Evolutionary conservation across 92 coral and sea anemone genomes (phyloP), one percentile per base, ranked within the genome.

Genomic region (Desmophyllum pertusum): DNA sequence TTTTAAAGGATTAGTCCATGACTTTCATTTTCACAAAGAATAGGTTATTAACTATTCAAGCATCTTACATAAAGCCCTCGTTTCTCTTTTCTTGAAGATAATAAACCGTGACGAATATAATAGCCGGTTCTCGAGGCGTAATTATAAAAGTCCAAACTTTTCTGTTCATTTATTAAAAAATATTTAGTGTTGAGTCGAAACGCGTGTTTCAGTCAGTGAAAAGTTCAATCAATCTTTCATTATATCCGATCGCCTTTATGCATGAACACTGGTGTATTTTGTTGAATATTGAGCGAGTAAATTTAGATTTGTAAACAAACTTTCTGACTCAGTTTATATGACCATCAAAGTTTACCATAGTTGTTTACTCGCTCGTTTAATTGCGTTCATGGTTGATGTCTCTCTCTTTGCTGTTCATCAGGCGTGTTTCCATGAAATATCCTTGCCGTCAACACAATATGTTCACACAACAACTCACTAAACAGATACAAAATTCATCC

Each of bases 281-380:
- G 11, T 11, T 67, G 73, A 67, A 67, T 38, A 38, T 67, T 67
- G 45, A 36, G 33, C 37, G 4, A 62, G 70, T 77, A 37, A 77
- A 77, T 57, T 59, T 38, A 51, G 70, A 61, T 78, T 78, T 78
- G 82, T 40, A 59, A 79, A 45, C 84, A 42, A 45, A 45, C 42
- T 63, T 33, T 15, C 51, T 50, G 65, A 40, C 30, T 52, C n/a
- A n/a, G n/a, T n/a, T n/a, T n/a, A n/a, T n/a, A n/a, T n/a, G n/a
- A 19, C 30, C 5, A 52, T 39, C 70, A 77, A 61, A n/a, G 52
- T 57, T 42, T 39, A 27, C 55, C 81, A 41, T 77, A 15, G 40
- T 77, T 77, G 70, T 77, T 77, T 77, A 40, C 81, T 37, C 81
- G 70, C 19, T 45, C 52, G 70, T 27, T 77, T 38, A 77, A 77